Conservation (phyloP, 2,113 vertebrate genomes). For the Megaceryle maxima region DNA sequence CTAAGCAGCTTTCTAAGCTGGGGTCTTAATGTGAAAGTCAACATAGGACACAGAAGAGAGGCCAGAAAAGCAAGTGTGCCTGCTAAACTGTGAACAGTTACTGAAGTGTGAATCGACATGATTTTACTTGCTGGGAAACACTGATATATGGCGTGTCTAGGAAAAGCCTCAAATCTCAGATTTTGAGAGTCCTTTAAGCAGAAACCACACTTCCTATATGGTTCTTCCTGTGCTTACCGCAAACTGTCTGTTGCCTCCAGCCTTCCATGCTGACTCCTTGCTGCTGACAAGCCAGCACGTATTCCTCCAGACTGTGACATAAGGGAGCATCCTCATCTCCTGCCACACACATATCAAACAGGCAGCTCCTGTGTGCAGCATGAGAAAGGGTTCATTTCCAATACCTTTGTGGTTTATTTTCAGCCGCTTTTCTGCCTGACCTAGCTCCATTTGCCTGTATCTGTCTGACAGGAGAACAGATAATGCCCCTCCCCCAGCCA, state of each 20-base stretch:
- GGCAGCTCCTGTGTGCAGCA: constrained; percentile 44
- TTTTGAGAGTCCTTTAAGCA: not conserved
- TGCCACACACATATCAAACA: constrained; percentile 48
- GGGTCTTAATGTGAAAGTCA: not conserved
- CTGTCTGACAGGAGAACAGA: not conserved
- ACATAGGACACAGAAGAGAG: not conserved
- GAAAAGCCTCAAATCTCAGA: not conserved
- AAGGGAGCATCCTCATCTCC: constrained; percentile 10
- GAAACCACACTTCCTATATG: not conserved
- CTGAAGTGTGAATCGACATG: not conserved
- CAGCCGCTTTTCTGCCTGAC: not conserved
- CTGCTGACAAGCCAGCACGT: constrained; percentile 59
- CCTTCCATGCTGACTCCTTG: constrained; percentile 17
- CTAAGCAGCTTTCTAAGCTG: not conserved
- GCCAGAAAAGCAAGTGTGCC: not conserved
- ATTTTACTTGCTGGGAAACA: not conserved
- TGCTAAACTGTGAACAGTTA: not conserved
- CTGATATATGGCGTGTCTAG: not conserved
- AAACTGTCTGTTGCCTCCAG: constrained; percentile 53
- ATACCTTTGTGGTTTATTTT: not conserved
- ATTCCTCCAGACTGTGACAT: constrained; percentile 61
- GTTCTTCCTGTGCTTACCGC: constrained; percentile 27
- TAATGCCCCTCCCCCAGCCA: not conserved
- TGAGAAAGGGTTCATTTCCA: not conserved
- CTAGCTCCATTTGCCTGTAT: not conserved